Percentiles rank a stretch among this genome's conserved stretches.
These are phyloP conservation scores for Micronycteris hirsuta DNA, from an alignment of 2,113 vertebrate species.

Conservation along the genomic window DNA sequence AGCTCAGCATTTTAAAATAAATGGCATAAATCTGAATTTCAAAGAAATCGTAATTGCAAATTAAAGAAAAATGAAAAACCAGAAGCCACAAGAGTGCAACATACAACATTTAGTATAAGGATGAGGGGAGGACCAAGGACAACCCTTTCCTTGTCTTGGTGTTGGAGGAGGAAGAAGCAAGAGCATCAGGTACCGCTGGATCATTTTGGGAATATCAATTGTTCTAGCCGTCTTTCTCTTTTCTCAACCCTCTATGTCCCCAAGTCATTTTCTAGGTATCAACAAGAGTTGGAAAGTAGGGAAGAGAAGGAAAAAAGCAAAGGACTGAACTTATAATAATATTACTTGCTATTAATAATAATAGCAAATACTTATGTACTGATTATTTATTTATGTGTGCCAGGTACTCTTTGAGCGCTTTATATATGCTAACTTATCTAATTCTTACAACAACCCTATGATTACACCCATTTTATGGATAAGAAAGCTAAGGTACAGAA, in stretches of 20 bases:
- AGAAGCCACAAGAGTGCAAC: background rate
- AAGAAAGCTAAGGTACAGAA: background rate
- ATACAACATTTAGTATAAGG: background rate
- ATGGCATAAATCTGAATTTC: background rate
- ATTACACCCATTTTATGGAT: background rate
- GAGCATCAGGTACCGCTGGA: accelerated
- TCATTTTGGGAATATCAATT: background rate
- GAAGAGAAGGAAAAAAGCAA: background rate
- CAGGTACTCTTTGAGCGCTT: background rate
- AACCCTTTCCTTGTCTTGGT: background rate
- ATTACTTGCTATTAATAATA: background rate
- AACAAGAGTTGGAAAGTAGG: background rate
- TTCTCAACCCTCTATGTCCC: background rate
- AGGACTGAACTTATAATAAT: background rate
- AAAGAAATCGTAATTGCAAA: background rate
- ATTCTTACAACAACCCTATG: background rate
- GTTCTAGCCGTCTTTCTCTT: background rate
- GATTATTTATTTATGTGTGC: background rate
- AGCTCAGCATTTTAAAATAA: background rate
- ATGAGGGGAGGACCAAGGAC: too few relatives aligned
- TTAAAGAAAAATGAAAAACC: background rate
- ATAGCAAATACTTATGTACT: background rate
- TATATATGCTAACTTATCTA: background rate
- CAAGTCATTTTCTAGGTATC: background rate
- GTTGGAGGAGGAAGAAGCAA: background rate